Percentiles rank a stretch among this genome's conserved stretches.
Conservation (phyloP, 1,140 invertebrate species). For the Diabrotica undecimpunctata region DNA sequence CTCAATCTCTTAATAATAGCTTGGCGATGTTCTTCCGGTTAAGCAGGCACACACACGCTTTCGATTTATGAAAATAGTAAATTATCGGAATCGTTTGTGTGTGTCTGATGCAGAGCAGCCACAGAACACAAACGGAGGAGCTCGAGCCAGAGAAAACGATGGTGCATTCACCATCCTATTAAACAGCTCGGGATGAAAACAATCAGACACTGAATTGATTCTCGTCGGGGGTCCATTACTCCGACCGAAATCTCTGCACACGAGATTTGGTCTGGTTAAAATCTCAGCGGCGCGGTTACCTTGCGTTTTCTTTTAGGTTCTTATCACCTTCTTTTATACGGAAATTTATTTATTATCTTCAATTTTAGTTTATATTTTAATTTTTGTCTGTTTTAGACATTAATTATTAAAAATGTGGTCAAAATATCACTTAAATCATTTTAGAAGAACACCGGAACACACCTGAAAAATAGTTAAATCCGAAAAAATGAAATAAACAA, state of each 20-base stretch:
- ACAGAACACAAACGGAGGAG: conserved; percentile 20
- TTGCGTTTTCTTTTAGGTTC: not conserved
- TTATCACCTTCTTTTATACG: not conserved
- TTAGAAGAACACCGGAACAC: too few species aligned
- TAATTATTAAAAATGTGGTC: too few species aligned
- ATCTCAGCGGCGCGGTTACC: not conserved
- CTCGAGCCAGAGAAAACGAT: conserved; percentile 17
- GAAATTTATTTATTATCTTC: not conserved
- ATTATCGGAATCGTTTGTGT: conserved; percentile 38
- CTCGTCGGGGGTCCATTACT: conserved; percentile 48
- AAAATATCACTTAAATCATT: too few species aligned
- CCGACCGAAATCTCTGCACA: conserved; percentile 18
- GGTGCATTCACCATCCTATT: conserved; percentile 42
- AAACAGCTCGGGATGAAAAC: conserved; percentile 45
- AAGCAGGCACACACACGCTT: conserved; percentile 14
- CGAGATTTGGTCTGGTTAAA: not conserved
- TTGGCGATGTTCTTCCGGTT: conserved; percentile 15
- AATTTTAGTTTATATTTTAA: too few species aligned
- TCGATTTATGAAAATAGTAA: conserved; percentile 35
- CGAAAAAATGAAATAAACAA: too few species aligned
- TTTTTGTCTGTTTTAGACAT: too few species aligned
- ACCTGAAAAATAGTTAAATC: too few species aligned
- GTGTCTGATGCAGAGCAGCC: conserved; percentile 42
- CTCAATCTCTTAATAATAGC: conserved; percentile 6
- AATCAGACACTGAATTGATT: conserved; percentile 47